Evolutionary conservation across 92 coral and sea anemone species (phyloP), one percentile per base, ranked within the genome.

Genomic region (Palythoa heliodiscus): DNA sequence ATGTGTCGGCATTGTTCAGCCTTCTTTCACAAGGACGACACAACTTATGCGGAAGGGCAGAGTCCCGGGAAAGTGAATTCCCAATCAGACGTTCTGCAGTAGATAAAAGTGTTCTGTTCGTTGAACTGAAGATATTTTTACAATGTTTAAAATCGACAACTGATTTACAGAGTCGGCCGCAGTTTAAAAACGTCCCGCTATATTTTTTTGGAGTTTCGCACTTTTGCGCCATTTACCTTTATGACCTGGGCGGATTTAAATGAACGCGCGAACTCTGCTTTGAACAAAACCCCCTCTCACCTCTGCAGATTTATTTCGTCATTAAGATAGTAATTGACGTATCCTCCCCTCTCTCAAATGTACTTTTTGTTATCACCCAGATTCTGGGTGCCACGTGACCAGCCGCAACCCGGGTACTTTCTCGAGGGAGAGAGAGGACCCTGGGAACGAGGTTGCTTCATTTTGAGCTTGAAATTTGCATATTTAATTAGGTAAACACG

Each of bases 11-110:
- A 84, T 81, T 86, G 23, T 82, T 73, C 24, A 89, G 55, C 16
- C 83, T 68, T 43, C 89, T 76, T 75, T 86, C 92, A 82, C 92
- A 82, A 48, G 90, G 87, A 64, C 87, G 58, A 75, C 92, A 89
- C 40, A 87, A 16, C 4, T 76, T 73, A 73, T 75, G 64, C 19
- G 87, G 92, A 76, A 76, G 79, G 20, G 67, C 23, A 60, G 67
- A 60, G 22, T 60, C 67, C 3, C 68, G 58, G 24, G 43, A 35
- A 40, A 87, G 70, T 71, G 61, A 16, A 55, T 77, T 78, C 52
- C 87, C 82, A 48, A 23, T 23, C 38, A 82, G 80, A 23, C 35
- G 63, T 72, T 82, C 74, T 35, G 90, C 90, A 23, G 73, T 40
- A 1, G 72, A 67, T 63, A 87, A 86, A 66, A 87, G 77, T 58